Percentiles rank a stretch among this genome's conserved stretches.
phyloP scores from a whole-genome alignment of 2,797 vertebrate species.

The Characodon lateralis region DNA sequence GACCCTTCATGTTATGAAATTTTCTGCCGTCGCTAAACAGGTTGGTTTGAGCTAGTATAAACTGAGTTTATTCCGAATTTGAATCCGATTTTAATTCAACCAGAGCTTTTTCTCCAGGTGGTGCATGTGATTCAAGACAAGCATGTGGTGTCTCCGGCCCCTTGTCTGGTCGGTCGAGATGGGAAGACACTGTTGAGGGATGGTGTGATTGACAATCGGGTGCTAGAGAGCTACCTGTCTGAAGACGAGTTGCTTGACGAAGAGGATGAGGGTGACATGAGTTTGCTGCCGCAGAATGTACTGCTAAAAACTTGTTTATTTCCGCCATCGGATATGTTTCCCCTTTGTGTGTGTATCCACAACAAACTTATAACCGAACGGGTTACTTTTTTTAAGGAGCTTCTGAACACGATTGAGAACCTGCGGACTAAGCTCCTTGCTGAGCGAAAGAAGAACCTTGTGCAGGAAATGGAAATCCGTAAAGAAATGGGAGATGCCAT shows the following conservation, averaged over 20 bases:
- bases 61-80: no score
- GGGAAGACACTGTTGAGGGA: constrained; percentile 75
- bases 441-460: constrained; percentile 84
- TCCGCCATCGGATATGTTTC: neutral
- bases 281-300: constrained; percentile 87
- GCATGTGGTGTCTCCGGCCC: constrained; percentile 71
- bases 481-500: constrained; percentile 92
- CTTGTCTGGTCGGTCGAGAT: constrained; percentile 74
- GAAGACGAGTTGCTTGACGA: constrained; percentile 78
- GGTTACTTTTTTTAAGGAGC: constrained; percentile 70
- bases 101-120: constrained; percentile 73
- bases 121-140: constrained; percentile 84
- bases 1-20: constrained; percentile 92
- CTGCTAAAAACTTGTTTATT: neutral
- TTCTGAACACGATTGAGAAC: constrained; percentile 82
- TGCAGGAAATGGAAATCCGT: constrained; percentile 90
- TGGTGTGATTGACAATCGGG: constrained; percentile 56
- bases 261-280: constrained; percentile 86
- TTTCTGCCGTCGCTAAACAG: constrained; percentile 90
- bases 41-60: constrained; percentile 56
- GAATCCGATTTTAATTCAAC: neutral
- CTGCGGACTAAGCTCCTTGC: constrained; percentile 81
- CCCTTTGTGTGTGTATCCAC: neutral
- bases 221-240: constrained; percentile 75
- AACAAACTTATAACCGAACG: neutral